These are phyloP conservation scores for Belonocnema kinseyi DNA, from an alignment of 1,140 invertebrate species.

Conservation along the genomic window DNA sequence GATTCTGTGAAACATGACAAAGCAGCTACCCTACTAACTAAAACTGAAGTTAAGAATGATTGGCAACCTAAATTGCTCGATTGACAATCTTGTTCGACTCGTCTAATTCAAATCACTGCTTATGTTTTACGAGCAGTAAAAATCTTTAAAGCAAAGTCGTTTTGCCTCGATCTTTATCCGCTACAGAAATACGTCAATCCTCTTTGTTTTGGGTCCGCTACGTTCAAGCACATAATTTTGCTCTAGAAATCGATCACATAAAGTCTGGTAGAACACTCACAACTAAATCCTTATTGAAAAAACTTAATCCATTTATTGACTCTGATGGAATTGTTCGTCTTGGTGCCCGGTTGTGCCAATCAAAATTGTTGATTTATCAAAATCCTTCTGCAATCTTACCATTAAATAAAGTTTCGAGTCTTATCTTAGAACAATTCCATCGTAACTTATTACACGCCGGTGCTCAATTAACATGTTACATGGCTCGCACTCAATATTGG, in stretches of 20 bases:
- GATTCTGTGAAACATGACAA: background rate
- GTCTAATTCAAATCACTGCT: background rate
- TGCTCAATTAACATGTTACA: background rate
- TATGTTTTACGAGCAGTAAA: background rate
- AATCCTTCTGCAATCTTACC: too few relatives aligned
- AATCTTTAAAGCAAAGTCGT: background rate
- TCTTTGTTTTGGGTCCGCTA: too few relatives aligned
- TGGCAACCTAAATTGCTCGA: background rate
- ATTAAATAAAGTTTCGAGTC: too few relatives aligned
- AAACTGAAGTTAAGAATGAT: background rate
- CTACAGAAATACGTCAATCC: background rate
- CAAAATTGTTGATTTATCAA: too few relatives aligned
- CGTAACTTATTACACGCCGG: background rate
- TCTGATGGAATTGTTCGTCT: too few relatives aligned
- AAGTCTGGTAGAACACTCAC: too few relatives aligned
- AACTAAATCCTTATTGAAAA: too few relatives aligned
- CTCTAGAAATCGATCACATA: too few relatives aligned
- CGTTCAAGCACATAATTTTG: background rate
- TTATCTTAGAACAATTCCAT: background rate
- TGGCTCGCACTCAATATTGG: too few relatives aligned
- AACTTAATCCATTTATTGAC: too few relatives aligned
- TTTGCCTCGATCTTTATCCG: background rate
- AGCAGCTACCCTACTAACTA: background rate
- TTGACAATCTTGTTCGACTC: background rate
- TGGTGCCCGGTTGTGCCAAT: too few relatives aligned